Base-by-base conservation (phyloP, 2,888 invertebrate species). In the Thymelicus sylvestris region DNA sequence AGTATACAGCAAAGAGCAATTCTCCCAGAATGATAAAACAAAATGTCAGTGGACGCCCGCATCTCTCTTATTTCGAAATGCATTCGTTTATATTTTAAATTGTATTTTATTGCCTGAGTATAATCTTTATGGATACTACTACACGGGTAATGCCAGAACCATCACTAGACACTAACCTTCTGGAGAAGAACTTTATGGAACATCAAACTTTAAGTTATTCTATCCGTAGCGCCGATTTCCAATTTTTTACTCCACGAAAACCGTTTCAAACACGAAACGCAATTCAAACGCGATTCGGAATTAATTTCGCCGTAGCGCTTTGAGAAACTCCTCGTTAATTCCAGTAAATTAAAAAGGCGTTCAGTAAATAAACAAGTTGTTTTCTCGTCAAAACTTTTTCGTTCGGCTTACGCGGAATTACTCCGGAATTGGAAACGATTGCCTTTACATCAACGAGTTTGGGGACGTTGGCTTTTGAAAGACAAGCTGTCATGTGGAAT, bases 261-360 rank as follows among this genome's bases (percentile, higher is more conserved):
- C 55, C 12, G 7, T 7, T 38, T 47, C 8, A 68, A 67, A 67
- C 55, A 6, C 38, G n/a, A 31, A 68, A 69, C 24, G 60, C 64
- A 60, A 59, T 24, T 57, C 13, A 63, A 57, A 19, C 38, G 57
- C 55, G 57, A 69, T 57, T 63, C 39, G 15, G 68, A 57, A 57
- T 59, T 64, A 38, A 60, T 64, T 69, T 13, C 50, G 31, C 13
- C 48, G 13, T 47, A 38, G 41, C 15, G 59, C 70, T 70, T 50
- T 60, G 65, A 62, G 60, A 50, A 41, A 65, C 50, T 60, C 65
- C 60, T 65, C 50, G 59, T 65, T 65, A 41, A 69, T 52, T 50
- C 66, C n/a, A 24, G 52, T 50, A 47, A 71, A 71, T 71, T 66
- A 71, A 71, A 71, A 66, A 71, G 66, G 61, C 71, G 70, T 70